phyloP scores from a whole-genome alignment of 92 coral and sea anemone genomes.

The Zoanthus sociatus region DNA sequence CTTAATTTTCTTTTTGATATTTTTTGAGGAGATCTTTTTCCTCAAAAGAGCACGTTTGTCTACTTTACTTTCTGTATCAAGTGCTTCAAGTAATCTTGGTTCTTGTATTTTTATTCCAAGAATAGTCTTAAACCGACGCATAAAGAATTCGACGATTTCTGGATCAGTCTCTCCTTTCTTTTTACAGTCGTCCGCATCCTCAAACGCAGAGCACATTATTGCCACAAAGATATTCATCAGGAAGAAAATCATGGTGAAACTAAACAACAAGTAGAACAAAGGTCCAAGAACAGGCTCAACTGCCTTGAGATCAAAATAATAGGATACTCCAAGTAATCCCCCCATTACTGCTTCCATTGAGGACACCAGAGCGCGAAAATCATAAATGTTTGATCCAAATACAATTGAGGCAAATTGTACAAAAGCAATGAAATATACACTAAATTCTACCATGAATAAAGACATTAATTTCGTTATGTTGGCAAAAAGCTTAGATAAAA shows the following conservation, averaged over 20 bases:
- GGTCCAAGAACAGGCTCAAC: constrained; percentile 77
- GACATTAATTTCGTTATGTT: constrained; percentile 68
- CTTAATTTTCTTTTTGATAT: constrained; percentile 34
- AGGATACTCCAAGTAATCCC: constrained; percentile 74
- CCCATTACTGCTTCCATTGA: constrained; percentile 72
- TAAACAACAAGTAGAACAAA: constrained; percentile 58
- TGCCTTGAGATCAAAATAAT: constrained; percentile 60
- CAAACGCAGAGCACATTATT: constrained; percentile 76
- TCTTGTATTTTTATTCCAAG: constrained; percentile 62
- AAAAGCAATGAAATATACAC: constrained; percentile 75
- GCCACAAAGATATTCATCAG: constrained; percentile 81
- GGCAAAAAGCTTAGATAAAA: constrained; percentile 67
- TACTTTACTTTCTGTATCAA: neutral
- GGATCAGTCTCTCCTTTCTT: constrained; percentile 73
- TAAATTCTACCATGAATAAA: constrained; percentile 72
- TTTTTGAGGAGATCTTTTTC: constrained; percentile 31
- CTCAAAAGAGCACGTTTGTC: neutral
- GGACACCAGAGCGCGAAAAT: constrained; percentile 65
- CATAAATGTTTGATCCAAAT: constrained; percentile 73
- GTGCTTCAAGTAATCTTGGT: neutral
- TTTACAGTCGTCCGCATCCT: constrained; percentile 46
- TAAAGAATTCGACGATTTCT: constrained; percentile 68
- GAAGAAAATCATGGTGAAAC: constrained; percentile 72
- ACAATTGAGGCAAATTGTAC: constrained; percentile 55
- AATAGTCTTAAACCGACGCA: constrained; percentile 50